Conservation (phyloP, 2,113 vertebrate genomes). For the Grallaria varia region DNA sequence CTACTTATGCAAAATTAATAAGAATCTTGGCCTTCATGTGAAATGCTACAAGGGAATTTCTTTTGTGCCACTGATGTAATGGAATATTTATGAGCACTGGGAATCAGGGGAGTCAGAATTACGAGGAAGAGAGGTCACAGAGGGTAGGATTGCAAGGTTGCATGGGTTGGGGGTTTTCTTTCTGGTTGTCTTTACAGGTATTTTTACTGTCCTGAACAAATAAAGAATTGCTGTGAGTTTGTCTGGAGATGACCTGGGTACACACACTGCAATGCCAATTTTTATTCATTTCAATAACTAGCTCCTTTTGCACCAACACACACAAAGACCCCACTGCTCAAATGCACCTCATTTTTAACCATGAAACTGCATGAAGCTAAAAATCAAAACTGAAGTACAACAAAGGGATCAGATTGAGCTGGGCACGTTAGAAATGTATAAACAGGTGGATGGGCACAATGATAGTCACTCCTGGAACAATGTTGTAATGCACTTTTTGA, state of each 20-base stretch:
- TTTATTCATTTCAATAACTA: neutral
- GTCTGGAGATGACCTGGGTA: neutral
- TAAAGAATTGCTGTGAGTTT: neutral
- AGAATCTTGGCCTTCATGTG: neutral
- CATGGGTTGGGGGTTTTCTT: neutral
- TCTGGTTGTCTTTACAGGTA: neutral
- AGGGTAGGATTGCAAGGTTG: neutral
- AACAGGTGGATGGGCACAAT: neutral
- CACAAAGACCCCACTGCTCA: neutral
- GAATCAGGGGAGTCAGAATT: conserved; percentile 11
- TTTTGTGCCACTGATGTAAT: neutral
- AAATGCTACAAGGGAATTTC: conserved; percentile 15
- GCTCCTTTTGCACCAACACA: neutral
- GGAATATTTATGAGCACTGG: conserved; percentile 63
- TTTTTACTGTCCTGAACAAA: neutral
- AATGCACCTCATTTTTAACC: neutral
- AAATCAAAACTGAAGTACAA: neutral
- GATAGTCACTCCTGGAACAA: neutral
- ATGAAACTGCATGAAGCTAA: neutral
- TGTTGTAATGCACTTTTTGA: neutral
- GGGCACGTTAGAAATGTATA: neutral
- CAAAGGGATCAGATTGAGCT: neutral
- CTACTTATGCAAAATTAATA: conserved; percentile 26
- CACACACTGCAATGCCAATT: neutral
- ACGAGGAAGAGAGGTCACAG: neutral